Conservation (phyloP, 1,140 invertebrate genomes). For the Halyomorpha halys region DNA sequence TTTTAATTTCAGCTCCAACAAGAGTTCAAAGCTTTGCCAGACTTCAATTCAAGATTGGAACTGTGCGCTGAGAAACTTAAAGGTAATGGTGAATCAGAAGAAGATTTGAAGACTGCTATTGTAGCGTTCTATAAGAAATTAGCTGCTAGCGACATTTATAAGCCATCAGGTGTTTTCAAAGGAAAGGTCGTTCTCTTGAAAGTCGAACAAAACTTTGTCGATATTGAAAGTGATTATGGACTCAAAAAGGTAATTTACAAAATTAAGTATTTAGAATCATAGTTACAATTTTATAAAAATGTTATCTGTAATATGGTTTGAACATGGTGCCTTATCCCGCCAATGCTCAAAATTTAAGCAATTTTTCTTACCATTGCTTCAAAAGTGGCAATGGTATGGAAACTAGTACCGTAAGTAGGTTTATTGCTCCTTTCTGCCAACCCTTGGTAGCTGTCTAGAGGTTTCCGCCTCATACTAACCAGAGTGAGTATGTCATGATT, state of each 20-base stretch:
- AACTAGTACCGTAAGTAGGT: too few relatives aligned
- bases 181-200: slow-evolving; percentile 65
- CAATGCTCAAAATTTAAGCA: too few relatives aligned
- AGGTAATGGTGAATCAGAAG: slow-evolving; percentile 36
- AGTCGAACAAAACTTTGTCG: slow-evolving; percentile 66
- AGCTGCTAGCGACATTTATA: slow-evolving; percentile 56
- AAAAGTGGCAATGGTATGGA: too few relatives aligned
- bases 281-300: too few relatives aligned
- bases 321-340: too few relatives aligned
- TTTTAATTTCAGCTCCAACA: slow-evolving; percentile 38
- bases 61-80: slow-evolving; percentile 45
- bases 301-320: too few relatives aligned
- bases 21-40: slow-evolving; percentile 43
- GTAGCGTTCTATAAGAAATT: slow-evolving; percentile 69
- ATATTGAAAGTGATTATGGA: slow-evolving; percentile 67
- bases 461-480: too few relatives aligned
- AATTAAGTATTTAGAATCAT: slow-evolving; percentile 24
- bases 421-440: too few relatives aligned
- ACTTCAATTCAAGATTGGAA: slow-evolving; percentile 44
- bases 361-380: too few relatives aligned
- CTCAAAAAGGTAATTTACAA: slow-evolving; percentile 50
- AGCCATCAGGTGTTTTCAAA: slow-evolving; percentile 50
- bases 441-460: too few relatives aligned
- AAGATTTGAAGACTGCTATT: slow-evolving; percentile 17
- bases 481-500: too few relatives aligned